phyloP scores from a whole-genome alignment of 1,140 invertebrate species.

The Aphelenchoides fujianensis region DNA sequence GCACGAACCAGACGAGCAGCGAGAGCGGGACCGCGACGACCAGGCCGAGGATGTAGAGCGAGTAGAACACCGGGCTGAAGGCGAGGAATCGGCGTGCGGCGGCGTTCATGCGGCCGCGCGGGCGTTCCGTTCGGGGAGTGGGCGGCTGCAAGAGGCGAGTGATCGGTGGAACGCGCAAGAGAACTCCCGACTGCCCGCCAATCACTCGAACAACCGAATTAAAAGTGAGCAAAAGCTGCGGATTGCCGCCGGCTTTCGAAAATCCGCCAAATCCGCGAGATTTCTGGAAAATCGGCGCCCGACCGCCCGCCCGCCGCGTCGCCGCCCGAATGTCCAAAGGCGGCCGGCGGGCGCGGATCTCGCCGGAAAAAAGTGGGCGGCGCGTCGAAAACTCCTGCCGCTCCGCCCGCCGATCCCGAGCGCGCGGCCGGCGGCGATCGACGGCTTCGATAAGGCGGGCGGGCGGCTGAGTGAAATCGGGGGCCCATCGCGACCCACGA shows the following conservation, averaged over 20 bases:
- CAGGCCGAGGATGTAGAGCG: slow-evolving; percentile 45
- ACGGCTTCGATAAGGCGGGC: neutral
- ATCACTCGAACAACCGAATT: neutral
- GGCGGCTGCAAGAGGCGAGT: no score
- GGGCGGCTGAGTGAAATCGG: neutral
- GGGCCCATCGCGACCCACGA: neutral
- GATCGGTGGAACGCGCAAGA: neutral
- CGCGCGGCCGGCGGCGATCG: neutral
- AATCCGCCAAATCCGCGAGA: neutral
- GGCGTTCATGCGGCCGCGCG: slow-evolving; percentile 21
- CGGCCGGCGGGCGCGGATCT: neutral
- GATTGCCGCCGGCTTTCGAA: neutral
- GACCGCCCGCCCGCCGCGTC: neutral
- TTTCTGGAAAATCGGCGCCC: neutral
- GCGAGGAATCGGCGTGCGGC: slow-evolving; percentile 25
- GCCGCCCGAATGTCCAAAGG: neutral
- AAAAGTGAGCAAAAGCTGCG: neutral
- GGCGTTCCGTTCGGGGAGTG: neutral
- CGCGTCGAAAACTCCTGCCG: neutral
- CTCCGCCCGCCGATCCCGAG: neutral
- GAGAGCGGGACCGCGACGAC: slow-evolving; percentile 52
- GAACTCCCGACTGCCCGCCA: neutral
- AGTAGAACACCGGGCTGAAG: slow-evolving; percentile 29
- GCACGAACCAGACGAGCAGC: slow-evolving; percentile 51
- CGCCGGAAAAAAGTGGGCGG: neutral